Conservation (phyloP, 2,113 vertebrate genomes). For the Lathamus discolor region DNA sequence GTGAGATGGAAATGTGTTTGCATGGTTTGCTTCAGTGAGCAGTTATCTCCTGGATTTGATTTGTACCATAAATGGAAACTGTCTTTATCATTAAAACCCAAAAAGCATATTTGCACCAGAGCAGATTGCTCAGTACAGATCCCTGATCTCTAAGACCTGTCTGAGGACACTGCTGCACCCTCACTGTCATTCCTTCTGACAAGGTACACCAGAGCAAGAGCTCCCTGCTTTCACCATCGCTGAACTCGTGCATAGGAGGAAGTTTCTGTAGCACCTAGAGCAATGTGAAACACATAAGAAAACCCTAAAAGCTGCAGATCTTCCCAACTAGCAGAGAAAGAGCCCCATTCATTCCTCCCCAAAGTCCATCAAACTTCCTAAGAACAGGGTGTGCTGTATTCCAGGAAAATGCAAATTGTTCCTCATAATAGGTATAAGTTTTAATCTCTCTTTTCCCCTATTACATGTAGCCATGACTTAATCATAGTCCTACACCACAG, state of each 20-base stretch:
- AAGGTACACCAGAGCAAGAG: background rate
- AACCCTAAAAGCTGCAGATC: background rate
- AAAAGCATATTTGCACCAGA: background rate
- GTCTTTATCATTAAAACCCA: background rate
- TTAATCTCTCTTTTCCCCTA: background rate
- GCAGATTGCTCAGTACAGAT: background rate
- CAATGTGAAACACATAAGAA: background rate
- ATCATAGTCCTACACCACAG: background rate
- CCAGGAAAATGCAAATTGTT: background rate
- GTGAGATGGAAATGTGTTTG: background rate
- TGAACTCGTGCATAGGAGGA: background rate
- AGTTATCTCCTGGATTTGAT: background rate
- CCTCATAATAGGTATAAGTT: background rate
- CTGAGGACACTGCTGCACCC: background rate
- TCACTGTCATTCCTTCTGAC: background rate
- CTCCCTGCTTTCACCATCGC: background rate
- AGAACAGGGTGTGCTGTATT: background rate
- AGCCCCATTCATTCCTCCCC: background rate
- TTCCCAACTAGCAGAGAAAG: background rate
- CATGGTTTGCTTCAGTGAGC: background rate
- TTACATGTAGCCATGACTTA: background rate
- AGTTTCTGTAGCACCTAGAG: background rate
- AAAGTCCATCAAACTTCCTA: background rate
- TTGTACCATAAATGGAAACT: background rate
- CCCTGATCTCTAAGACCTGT: background rate